phyloP scores from a whole-genome alignment of 2,797 vertebrate species.

The Sebastes aleutianus region DNA sequence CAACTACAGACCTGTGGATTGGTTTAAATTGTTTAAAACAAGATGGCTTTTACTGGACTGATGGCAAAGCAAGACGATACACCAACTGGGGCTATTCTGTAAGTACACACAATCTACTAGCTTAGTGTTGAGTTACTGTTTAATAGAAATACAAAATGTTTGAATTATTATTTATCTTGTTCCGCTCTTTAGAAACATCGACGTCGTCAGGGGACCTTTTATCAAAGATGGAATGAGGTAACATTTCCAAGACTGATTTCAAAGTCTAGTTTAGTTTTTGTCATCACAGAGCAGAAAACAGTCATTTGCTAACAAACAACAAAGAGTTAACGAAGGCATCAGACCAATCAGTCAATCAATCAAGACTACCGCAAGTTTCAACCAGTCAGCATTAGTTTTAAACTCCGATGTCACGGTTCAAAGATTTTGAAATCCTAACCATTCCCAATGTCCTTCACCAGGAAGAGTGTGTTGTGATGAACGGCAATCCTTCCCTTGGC shows the following conservation, averaged over 20 bases:
- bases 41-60: conserved; percentile 88
- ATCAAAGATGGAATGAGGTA: conserved; percentile 74
- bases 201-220: conserved; percentile 53
- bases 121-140: neutral
- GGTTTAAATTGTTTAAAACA: conserved; percentile 87
- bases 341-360: neutral
- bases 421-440: neutral
- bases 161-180: neutral
- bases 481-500: neutral
- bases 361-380: neutral
- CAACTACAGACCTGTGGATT: conserved; percentile 81
- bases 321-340: neutral
- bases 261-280: neutral
- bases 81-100: conserved; percentile 86
- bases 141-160: neutral
- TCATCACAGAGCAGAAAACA: neutral
- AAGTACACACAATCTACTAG: conserved; percentile 16
- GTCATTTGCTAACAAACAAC: neutral
- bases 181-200: conserved; percentile 42
- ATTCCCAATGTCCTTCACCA: conserved; percentile 17
- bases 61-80: conserved; percentile 84
- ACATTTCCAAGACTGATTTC: neutral
- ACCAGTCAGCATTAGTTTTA: neutral
- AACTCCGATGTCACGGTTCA: neutral
- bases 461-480: conserved; percentile 68